Percentiles rank a stretch among this genome's conserved stretches.
These are phyloP conservation scores for Corydoras maculifer DNA, from an alignment of 2,113 vertebrate genomes.

Conservation along the genomic window DNA sequence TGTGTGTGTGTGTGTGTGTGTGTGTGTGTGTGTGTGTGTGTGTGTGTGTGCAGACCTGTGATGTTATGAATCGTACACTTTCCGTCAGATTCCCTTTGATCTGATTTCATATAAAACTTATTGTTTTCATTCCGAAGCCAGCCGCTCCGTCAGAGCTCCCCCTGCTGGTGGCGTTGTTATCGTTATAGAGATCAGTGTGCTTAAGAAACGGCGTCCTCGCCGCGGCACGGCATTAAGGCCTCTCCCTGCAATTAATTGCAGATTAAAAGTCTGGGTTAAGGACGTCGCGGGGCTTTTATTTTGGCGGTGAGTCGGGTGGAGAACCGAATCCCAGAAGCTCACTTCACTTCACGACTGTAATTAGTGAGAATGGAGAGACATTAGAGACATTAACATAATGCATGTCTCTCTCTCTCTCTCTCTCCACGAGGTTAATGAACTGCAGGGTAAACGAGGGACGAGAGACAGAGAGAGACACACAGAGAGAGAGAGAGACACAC, in stretches of 20 bases:
- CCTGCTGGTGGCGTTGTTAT: no score
- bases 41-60: no score
- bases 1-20: no score
- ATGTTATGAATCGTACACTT: no score
- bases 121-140: background rate
- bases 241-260: conserved; percentile 17
- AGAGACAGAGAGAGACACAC: background rate
- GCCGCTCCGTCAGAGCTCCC: background rate
- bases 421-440: conserved; percentile 24
- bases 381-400: conserved; percentile 2
- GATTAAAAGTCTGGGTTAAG: conserved; percentile 18
- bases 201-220: background rate
- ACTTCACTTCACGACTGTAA: conserved; percentile 10
- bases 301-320: conserved; percentile 4
- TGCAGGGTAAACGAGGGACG: background rate
- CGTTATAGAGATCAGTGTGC: no score
- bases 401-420: conserved; percentile 1
- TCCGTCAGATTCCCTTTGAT: no score
- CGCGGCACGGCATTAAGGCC: background rate
- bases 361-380: conserved; percentile 16
- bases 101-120: background rate
- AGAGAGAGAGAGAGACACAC: background rate
- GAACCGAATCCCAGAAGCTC: conserved; percentile 19
- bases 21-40: no score
- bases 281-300: conserved; percentile 20